Base-by-base conservation (phyloP, 2,113 vertebrate species). In the Stigmatopora argus region DNA sequence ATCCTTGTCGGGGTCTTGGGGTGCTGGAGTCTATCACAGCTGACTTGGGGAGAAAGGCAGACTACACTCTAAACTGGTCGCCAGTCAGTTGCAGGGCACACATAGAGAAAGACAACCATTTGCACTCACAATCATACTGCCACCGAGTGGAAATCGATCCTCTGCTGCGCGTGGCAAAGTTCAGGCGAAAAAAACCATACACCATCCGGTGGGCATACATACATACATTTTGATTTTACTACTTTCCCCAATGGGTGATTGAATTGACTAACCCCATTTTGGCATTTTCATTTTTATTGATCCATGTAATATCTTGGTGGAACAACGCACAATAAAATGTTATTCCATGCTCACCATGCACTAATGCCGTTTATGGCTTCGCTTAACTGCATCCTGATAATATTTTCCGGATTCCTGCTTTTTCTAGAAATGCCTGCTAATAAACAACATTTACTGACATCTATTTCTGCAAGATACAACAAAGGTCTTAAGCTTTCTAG, bases 241-340 rank as follows among this genome's bases (percentile, higher is more conserved):
- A 60, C 35, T 44, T 60, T 41, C n/a, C 57, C 35, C 34, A 12
- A 41, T 5, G 18, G 31, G 35, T 12, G 12, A 13, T 34, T 41
- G 57, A 60, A 60, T 60, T 26, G 41, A 60, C 35, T 19, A 38
- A 10, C 57, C 35, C 57, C 57, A 41, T 60, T 31, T 60, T 44
- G 57, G 18, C 35, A 60, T 60, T 60, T 60, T 41, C 57, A 41
- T 60, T 60, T 41, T 60, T 60, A 60, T 60, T 21, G 57, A 60
- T 60, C 35, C 35, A 60, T 60, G 34, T 62, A 47, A 62, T 62
- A 46, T 46, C 44, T 44, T 45, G n/a, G 59, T 45, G 38, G 38
- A 61, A 45, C 44, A 44, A 61, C 41, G 19, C 38, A 62, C 19
- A 4, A 47, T 62, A 62, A 7, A 2, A 23, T 61, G 60, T 46